phyloP scores from a whole-genome alignment of 1,140 invertebrate species.

The Drosophila tropicalis region DNA sequence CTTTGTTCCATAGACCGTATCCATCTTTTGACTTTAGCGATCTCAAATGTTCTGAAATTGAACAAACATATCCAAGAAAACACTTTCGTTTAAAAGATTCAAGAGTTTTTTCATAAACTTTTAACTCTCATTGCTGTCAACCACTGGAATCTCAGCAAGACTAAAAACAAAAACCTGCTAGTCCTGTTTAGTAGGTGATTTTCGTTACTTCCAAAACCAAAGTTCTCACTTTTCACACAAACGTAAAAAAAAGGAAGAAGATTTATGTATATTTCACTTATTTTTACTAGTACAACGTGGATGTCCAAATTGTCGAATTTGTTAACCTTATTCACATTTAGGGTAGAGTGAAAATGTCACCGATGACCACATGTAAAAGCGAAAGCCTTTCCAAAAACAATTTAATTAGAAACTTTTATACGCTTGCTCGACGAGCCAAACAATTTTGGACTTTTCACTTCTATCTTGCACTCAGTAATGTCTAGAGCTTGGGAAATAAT shows the following conservation, averaged over 20 bases:
- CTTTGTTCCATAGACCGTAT: conserved; percentile 81
- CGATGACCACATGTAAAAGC: conserved; percentile 49
- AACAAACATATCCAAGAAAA: background rate
- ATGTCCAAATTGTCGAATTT: conserved; percentile 9
- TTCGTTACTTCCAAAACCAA: conserved; percentile 50
- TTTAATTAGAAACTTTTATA: conserved; percentile 71
- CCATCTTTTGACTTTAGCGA: conserved; percentile 51
- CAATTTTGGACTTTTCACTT: conserved; percentile 64
- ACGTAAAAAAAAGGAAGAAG: conserved; percentile 20
- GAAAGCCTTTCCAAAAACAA: conserved; percentile 50
- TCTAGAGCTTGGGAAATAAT: conserved; percentile 21
- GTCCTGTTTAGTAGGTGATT: conserved; percentile 56
- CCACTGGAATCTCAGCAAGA: conserved; percentile 15
- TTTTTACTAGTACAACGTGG: conserved; percentile 33
- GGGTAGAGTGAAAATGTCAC: conserved; percentile 41
- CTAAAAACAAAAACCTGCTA: conserved; percentile 68
- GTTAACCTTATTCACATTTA: conserved; percentile 13
- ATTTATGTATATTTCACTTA: conserved; percentile 45
- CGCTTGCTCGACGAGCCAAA: conserved; percentile 45
- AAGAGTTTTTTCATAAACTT: conserved; percentile 37
- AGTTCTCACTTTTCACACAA: conserved; percentile 73
- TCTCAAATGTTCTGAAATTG: conserved; percentile 44
- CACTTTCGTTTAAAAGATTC: conserved; percentile 49
- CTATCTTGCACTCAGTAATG: conserved; percentile 33
- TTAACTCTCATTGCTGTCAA: background rate